Evolutionary conservation across 2,113 vertebrate genomes (phyloP).

Genomic region (Leptocoma aspasia): DNA sequence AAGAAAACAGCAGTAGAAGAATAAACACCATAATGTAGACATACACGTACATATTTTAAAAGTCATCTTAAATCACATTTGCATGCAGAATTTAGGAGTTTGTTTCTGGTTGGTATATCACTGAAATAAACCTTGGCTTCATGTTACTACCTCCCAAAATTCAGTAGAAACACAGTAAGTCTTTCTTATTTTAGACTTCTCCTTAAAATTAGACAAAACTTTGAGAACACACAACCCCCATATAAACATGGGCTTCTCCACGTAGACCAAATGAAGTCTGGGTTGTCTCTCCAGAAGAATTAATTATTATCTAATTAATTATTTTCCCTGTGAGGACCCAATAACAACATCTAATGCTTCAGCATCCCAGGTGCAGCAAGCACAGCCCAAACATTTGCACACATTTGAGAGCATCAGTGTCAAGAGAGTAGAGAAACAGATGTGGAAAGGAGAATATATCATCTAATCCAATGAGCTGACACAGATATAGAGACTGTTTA

Average conservation of each 20-base stretch:
- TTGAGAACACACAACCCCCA: not conserved
- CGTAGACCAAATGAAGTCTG: not conserved
- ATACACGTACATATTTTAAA: accelerated
- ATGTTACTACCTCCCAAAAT: accelerated
- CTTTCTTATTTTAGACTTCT: not conserved
- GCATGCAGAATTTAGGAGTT: not conserved
- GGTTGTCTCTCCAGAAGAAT: not conserved
- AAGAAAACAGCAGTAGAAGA: not conserved
- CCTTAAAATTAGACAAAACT: not conserved
- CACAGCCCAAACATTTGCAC: not conserved
- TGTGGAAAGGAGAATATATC: not conserved
- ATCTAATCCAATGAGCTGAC: not conserved
- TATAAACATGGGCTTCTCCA: accelerated
- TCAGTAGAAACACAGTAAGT: not conserved
- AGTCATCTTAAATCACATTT: not conserved
- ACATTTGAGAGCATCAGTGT: not conserved
- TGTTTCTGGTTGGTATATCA: not conserved
- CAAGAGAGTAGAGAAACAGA: not conserved
- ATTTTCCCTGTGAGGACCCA: not conserved
- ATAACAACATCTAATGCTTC: not conserved
- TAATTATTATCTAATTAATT: not conserved
- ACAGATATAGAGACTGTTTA: not conserved
- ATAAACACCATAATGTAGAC: not conserved
- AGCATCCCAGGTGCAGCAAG: not conserved
- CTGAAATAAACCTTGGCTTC: not conserved